A percentile compares a stretch with the other conserved stretches of the same genome.
Conservation (phyloP, 2,113 vertebrate genomes). For the Phodopus roborovskii region DNA sequence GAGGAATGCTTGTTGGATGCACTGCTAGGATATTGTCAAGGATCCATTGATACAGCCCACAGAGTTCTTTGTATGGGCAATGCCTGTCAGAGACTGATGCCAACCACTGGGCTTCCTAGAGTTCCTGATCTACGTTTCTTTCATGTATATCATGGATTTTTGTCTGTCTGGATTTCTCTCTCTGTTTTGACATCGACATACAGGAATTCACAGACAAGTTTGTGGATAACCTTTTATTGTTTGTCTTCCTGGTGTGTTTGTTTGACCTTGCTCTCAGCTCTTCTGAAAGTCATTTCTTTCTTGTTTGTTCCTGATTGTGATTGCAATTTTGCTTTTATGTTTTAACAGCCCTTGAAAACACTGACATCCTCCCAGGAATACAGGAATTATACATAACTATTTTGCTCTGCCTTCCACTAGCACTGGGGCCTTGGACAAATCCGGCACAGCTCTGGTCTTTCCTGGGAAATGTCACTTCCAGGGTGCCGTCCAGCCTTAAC, state of each 20-base stretch:
- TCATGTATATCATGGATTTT: neutral
- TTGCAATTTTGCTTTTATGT: slow-evolving; percentile 10
- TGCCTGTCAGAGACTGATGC: neutral
- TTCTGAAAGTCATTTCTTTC: neutral
- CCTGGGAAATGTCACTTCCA: neutral
- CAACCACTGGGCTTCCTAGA: neutral
- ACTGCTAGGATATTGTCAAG: neutral
- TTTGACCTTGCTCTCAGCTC: neutral
- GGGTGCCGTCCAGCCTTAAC: neutral
- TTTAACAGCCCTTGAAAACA: slow-evolving; percentile 39
- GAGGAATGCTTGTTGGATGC: neutral
- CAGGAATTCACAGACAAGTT: neutral
- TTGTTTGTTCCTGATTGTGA: slow-evolving; percentile 7
- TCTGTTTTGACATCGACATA: neutral
- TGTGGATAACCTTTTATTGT: neutral
- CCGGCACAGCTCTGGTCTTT: slow-evolving; percentile 23
- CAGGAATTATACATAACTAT: neutral
- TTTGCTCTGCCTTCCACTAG: neutral
- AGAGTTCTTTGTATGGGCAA: neutral
- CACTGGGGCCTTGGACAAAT: neutral
- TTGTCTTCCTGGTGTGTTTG: neutral
- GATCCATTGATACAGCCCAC: neutral
- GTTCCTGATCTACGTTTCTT: slow-evolving; percentile 19
- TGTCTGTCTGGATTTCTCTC: neutral
- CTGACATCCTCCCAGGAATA: slow-evolving; percentile 22